Evolutionary conservation across 2,797 vertebrate genomes (phyloP), one percentile per base, ranked within the genome.

Genomic region (Epinephelus awoara): DNA sequence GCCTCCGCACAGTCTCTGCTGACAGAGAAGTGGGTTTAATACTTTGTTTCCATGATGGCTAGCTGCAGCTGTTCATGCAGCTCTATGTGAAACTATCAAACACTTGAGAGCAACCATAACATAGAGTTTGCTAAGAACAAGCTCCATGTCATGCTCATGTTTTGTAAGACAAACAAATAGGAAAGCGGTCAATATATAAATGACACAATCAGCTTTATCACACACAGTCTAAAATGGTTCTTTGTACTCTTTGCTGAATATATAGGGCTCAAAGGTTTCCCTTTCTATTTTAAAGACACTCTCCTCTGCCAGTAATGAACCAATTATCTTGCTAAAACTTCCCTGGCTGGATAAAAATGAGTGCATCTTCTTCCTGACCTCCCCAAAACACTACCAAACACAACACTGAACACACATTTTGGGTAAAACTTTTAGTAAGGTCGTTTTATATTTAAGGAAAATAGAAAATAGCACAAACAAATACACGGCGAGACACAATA

Each of bases 11-110:
- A 59, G 62, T 47, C 27, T 71, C 54, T 15, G 44, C 79, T 58
- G 63, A 72, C 72, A 81, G 61, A 73, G 34, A 50, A 47, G 49
- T 44, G 38, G 34, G 8, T 77, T 82, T 75, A 59, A 80, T 71
- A 51, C 52, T 57, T 77, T 29, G 49, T 71, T 63, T 67, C 62
- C 49, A 67, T 63, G 56, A 68, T 18, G 17, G 74, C 13, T 23
- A 4, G 49, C 52, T 42, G 59, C 64, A 67, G 80, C 75, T 57
- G 66, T 10, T 18, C 7, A 23, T 23, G n/a, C 65, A 40, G 25
- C 27, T 71, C 51, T 15, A 47, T 40, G 44, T 51, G 49, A 46
- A 71, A 55, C 58, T 0, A 59, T 34, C 23, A 75, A 25, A 61
- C 27, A 44, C 49, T 38, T 2, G 27, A 18, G 8, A 54, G 5